These are phyloP conservation scores for Neoseiulus cucumeris DNA, from an alignment of 1,140 invertebrate species.

Conservation along the genomic window DNA sequence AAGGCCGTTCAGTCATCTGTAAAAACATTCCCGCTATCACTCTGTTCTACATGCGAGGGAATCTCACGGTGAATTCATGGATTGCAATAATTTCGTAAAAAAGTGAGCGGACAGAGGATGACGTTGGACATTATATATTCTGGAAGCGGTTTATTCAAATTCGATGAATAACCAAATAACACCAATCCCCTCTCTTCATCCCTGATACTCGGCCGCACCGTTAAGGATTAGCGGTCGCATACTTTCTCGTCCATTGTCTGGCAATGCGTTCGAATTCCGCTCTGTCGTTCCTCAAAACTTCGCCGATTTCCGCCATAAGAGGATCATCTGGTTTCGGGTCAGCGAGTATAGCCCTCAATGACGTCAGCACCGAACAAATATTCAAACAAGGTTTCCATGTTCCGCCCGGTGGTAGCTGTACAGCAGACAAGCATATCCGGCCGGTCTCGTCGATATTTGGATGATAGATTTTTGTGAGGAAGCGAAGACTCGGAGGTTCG, in stretches of 20 bases:
- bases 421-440: neutral
- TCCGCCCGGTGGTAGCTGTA: neutral
- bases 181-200: too few relatives aligned
- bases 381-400: neutral
- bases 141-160: too few relatives aligned
- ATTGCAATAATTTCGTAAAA: too few relatives aligned
- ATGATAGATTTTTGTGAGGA: neutral
- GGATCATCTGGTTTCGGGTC: neutral
- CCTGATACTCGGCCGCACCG: too few relatives aligned
- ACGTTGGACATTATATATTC: too few relatives aligned
- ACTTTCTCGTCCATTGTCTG: neutral
- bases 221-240: too few relatives aligned
- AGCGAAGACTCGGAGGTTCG: neutral
- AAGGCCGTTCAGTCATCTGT: neutral
- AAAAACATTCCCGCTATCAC: neutral
- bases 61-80: too few relatives aligned
- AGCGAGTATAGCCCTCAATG: neutral
- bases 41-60: neutral
- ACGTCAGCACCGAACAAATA: neutral
- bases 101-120: too few relatives aligned
- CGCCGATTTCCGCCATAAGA: neutral
- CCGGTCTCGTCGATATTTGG: neutral
- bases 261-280: neutral
- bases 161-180: too few relatives aligned
- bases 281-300: neutral